phyloP scores from a whole-genome alignment of 2,888 invertebrate species.

The Leucozona laternaria region DNA sequence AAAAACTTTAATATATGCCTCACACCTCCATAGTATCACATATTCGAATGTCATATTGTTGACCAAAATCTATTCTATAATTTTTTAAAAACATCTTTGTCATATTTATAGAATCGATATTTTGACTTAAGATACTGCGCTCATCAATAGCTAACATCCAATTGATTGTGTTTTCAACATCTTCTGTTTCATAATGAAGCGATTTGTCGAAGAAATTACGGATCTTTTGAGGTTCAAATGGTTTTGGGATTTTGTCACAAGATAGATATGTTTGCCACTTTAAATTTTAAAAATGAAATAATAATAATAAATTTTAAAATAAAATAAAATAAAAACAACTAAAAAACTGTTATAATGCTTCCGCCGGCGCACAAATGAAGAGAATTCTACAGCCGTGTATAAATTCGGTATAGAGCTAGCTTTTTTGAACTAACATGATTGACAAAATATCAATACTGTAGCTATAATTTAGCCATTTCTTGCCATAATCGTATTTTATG shows the following conservation, averaged over 20 bases:
- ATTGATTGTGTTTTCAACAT: constrained; percentile 74
- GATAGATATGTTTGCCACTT: constrained; percentile 79
- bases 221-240: constrained; percentile 78
- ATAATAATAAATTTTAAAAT: too few species aligned
- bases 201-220: constrained; percentile 78
- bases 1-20: not conserved
- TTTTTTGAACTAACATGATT: too few species aligned
- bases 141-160: constrained; percentile 80
- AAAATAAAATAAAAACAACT: too few species aligned
- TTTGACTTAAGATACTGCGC: constrained; percentile 78
- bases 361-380: too few species aligned
- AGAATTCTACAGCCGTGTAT: too few species aligned
- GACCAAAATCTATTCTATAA: constrained; percentile 76
- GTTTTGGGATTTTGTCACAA: constrained; percentile 80
- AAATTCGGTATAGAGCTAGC: too few species aligned
- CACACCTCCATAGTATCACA: constrained; percentile 72
- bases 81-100: constrained; percentile 74
- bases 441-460: too few species aligned
- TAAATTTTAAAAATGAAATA: not conserved
- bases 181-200: constrained; percentile 76
- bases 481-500: too few species aligned
- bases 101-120: constrained; percentile 77
- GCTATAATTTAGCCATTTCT: too few species aligned
- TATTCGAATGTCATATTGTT: constrained; percentile 77
- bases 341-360: too few species aligned